Conservation (phyloP, 2,113 vertebrate species). For the Mesoclemmys tuberculata region DNA sequence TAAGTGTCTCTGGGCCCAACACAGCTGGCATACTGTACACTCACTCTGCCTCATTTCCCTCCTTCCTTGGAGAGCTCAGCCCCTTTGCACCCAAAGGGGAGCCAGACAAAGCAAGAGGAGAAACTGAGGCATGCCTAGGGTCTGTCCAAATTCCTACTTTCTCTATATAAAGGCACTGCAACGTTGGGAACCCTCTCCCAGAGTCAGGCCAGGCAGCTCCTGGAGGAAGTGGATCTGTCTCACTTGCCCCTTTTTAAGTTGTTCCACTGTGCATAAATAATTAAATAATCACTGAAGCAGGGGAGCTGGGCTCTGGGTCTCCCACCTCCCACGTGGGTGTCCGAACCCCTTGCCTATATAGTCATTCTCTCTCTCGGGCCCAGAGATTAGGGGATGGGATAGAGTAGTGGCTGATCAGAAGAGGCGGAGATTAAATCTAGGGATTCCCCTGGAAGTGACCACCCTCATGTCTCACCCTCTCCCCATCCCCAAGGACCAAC, state of each 20-base stretch:
- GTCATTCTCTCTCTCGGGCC: background rate
- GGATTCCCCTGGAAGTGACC: background rate
- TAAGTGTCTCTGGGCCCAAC: background rate
- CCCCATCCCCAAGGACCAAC: slow-evolving; percentile 67
- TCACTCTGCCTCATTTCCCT: background rate
- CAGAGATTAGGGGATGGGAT: too few species aligned
- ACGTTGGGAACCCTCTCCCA: background rate
- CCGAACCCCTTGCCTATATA: too few species aligned
- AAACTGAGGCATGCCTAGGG: background rate
- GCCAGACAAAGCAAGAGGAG: background rate
- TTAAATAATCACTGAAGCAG: background rate
- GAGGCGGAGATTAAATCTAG: background rate
- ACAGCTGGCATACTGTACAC: background rate
- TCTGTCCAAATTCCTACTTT: background rate
- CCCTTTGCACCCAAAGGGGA: too few species aligned
- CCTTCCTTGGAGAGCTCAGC: background rate
- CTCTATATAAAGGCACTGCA: background rate
- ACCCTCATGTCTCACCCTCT: background rate
- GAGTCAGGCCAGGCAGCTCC: too few species aligned
- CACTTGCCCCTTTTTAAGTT: background rate
- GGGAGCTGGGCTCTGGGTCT: background rate
- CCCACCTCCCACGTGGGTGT: background rate
- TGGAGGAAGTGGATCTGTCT: background rate
- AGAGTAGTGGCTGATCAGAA: background rate
- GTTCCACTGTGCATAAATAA: background rate